Conservation (phyloP, 2,888 invertebrate genomes). For the Blera fallax region DNA sequence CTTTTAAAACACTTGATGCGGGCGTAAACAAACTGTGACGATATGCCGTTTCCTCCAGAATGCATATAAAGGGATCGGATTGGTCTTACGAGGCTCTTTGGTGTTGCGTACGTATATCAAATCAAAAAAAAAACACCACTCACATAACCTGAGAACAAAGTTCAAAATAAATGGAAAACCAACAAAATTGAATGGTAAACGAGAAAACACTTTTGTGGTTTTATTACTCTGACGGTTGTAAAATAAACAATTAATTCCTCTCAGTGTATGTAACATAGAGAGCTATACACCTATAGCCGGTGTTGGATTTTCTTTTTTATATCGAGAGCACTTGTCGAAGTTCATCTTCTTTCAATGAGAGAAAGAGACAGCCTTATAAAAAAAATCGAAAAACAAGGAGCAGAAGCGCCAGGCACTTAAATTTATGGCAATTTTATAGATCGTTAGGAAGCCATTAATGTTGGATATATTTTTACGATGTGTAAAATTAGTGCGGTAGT, state of each 20-base stretch:
- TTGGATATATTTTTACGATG: slow-evolving; percentile 65
- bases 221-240: slow-evolving; percentile 65
- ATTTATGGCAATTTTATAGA: slow-evolving; percentile 73
- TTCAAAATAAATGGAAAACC: slow-evolving; percentile 20
- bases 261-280: slow-evolving; percentile 28
- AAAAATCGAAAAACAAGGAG: slow-evolving; percentile 23
- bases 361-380: slow-evolving; percentile 25
- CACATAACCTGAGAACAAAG: slow-evolving; percentile 19
- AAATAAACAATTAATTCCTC: slow-evolving; percentile 68
- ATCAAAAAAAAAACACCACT: background rate
- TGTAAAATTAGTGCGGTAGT: slow-evolving; percentile 67
- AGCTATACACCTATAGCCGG: no score
- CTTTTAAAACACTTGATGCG: slow-evolving; percentile 72
- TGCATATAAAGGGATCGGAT: slow-evolving; percentile 48
- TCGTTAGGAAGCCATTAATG: slow-evolving; percentile 67
- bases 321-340: slow-evolving; percentile 51
- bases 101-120: background rate
- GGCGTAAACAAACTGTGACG: slow-evolving; percentile 66
- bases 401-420: slow-evolving; percentile 56
- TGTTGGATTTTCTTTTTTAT: background rate
- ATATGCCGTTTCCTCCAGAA: slow-evolving; percentile 41
- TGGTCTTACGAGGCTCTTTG: background rate
- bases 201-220: slow-evolving; percentile 54
- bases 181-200: slow-evolving; percentile 23
- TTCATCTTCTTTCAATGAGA: slow-evolving; percentile 39